Conservation (phyloP, 2,888 invertebrate species). For the Agapetus fuscipes region DNA sequence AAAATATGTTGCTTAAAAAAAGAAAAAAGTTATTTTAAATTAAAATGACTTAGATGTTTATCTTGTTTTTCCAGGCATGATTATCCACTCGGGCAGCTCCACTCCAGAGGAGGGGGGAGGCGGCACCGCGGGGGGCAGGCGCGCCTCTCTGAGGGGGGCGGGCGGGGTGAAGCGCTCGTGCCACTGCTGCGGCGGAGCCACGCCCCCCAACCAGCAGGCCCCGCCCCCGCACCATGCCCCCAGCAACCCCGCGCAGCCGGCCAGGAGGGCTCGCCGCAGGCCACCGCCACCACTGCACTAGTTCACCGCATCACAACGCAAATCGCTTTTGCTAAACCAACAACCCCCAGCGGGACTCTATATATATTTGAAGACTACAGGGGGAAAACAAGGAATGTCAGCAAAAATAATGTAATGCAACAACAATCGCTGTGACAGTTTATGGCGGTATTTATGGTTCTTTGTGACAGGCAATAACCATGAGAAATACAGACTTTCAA, state of each 20-base stretch:
- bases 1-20: no score
- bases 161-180: constrained; percentile 53
- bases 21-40: no score
- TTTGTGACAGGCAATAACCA: no score
- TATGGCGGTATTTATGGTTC: no score
- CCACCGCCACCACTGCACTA: constrained; percentile 4
- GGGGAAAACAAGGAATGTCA: no score
- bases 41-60: no score
- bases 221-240: constrained; percentile 24
- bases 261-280: neutral
- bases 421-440: no score
- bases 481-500: no score
- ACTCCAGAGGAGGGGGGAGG: constrained; percentile 26
- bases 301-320: neutral
- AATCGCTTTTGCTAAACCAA: neutral
- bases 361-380: no score
- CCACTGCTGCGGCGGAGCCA: constrained; percentile 52
- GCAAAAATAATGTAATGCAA: no score
- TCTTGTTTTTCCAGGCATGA: constrained; percentile 4
- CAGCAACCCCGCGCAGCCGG: neutral
- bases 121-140: constrained; percentile 28
- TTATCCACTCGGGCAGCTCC: constrained; percentile 19
- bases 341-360: no score
- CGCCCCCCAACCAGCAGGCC: no score
- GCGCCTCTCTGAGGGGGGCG: constrained; percentile 34